A percentile compares a stretch with the other conserved stretches of the same genome.
phyloP scores from a whole-genome alignment of 2,888 invertebrate species.

The Terebella lapidaria region DNA sequence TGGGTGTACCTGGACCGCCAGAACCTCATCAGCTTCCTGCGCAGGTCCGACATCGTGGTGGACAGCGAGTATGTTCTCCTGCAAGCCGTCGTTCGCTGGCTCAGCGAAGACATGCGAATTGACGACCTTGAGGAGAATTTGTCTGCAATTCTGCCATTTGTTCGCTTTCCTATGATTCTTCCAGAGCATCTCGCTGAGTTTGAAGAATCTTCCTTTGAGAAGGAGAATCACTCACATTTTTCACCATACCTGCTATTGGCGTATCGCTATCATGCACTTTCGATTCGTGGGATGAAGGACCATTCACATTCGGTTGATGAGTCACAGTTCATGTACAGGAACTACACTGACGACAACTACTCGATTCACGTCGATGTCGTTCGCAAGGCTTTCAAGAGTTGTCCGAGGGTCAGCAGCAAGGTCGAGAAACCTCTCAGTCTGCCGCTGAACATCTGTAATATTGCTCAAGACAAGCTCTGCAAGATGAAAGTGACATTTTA shows the following conservation, averaged over 20 bases:
- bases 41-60: conserved; percentile 79
- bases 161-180: conserved; percentile 92
- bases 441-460: conserved; percentile 21
- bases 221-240: conserved; percentile 30
- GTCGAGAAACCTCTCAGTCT: conserved; percentile 24
- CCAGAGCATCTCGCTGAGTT: conserved; percentile 80
- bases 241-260: conserved; percentile 49
- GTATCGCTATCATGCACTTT: conserved; percentile 54
- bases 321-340: conserved; percentile 48
- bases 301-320: conserved; percentile 7
- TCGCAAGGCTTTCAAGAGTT: conserved; percentile 21
- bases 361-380: conserved; percentile 24
- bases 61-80: conserved; percentile 83
- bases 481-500: conserved; percentile 26
- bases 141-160: conserved; percentile 63
- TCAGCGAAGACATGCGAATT: conserved; percentile 5
- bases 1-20: conserved; percentile 79
- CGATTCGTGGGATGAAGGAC: conserved; percentile 30
- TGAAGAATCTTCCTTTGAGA: conserved; percentile 65
- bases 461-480: conserved; percentile 21
- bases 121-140: conserved; percentile 40
- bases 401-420: conserved; percentile 25
- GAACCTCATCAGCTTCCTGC: conserved; percentile 65
- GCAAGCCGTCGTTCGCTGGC: conserved; percentile 54
- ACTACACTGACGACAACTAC: conserved; percentile 49